These are phyloP conservation scores for Cantharis rufa DNA, from an alignment of 2,888 invertebrate genomes.

Conservation along the genomic window DNA sequence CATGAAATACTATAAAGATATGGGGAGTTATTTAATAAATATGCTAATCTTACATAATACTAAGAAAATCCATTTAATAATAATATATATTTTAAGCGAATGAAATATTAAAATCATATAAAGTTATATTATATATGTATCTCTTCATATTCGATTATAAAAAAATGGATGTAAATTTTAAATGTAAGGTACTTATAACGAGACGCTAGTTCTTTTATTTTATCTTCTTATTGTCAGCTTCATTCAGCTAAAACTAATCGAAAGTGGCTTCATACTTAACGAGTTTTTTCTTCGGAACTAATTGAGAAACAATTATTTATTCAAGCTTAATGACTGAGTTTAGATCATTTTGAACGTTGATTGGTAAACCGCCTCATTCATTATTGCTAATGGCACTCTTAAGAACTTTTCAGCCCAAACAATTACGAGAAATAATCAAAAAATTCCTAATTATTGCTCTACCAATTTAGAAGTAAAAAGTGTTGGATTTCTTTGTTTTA, in stretches of 20 bases:
- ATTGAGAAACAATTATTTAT: conserved; percentile 56
- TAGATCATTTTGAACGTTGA: conserved; percentile 47
- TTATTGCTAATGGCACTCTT: conserved; percentile 55
- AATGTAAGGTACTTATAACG: not conserved
- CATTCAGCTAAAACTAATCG: conserved; percentile 13
- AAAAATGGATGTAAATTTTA: not conserved
- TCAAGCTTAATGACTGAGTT: conserved; percentile 50
- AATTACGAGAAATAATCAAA: conserved; percentile 54
- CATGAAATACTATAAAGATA: not conserved
- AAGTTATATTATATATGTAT: not conserved
- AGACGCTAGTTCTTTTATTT: not conserved
- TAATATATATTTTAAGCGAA: not conserved
- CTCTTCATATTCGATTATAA: not conserved
- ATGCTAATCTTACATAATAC: not conserved
- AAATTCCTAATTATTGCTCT: conserved; percentile 53
- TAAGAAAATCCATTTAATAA: not conserved
- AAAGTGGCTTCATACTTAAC: conserved; percentile 17
- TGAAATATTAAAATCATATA: not conserved
- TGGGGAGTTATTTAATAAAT: not conserved
- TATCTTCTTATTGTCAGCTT: conserved; percentile 1
- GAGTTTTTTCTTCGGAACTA: conserved; percentile 45
- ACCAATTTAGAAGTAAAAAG: conserved; percentile 52
- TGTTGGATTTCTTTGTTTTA: conserved; percentile 43
- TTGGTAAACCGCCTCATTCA: conserved; percentile 51
- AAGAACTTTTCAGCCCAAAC: conserved; percentile 50